Conservation (phyloP, 2,113 vertebrate genomes). For the Thamnaconus septentrionalis region DNA sequence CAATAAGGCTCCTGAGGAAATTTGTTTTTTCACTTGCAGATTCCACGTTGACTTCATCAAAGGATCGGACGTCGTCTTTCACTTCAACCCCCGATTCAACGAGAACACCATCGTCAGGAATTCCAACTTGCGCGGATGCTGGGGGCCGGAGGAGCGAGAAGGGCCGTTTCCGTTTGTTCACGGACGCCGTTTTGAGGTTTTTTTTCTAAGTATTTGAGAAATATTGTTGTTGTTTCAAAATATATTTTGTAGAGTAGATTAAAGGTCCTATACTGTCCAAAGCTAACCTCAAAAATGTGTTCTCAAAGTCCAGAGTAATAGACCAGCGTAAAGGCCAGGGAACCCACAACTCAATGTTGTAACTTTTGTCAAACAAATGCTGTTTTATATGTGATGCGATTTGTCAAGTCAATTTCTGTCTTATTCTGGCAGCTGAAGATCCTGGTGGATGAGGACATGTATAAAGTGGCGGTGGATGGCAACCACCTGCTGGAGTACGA, state of each 20-base stretch:
- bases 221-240: too few relatives aligned
- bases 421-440: conserved; percentile 73
- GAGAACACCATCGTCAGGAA: conserved; percentile 75
- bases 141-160: conserved; percentile 79
- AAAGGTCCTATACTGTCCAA: too few relatives aligned
- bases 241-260: too few relatives aligned
- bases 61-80: conserved; percentile 74
- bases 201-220: too few relatives aligned
- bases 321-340: too few relatives aligned
- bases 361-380: too few relatives aligned
- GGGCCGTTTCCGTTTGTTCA: conserved; percentile 72
- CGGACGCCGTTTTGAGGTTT: conserved; percentile 79
- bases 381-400: too few relatives aligned
- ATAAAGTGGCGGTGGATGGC: conserved; percentile 79
- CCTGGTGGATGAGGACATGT: conserved; percentile 76
- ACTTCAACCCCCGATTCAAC: conserved; percentile 78
- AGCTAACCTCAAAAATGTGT: too few relatives aligned
- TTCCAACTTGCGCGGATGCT: conserved; percentile 67
- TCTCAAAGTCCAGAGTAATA: too few relatives aligned
- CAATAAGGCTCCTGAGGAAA: background rate
- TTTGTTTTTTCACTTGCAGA: conserved; percentile 44
- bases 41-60: conserved; percentile 78
- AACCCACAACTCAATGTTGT: too few relatives aligned
- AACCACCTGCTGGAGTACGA: conserved; percentile 78
- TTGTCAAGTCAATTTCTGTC: background rate